Evolutionary conservation across 2,888 invertebrate genomes (phyloP).

Genomic region (Torymus aiolomorphi): DNA sequence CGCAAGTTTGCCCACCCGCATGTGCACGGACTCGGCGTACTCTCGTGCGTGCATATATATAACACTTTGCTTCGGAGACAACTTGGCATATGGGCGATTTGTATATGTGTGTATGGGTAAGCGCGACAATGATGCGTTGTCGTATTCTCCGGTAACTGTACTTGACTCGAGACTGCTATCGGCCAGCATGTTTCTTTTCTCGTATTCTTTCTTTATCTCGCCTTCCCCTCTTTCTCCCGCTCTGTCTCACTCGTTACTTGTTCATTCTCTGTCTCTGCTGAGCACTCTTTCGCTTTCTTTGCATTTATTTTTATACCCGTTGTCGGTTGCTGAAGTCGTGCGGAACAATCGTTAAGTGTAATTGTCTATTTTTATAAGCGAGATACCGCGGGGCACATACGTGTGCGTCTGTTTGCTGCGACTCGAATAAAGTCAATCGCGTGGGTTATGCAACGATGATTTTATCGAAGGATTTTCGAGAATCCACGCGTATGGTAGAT

Average conservation of each 20-base stretch:
- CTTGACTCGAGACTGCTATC: conserved; percentile 36
- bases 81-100: conserved; percentile 75
- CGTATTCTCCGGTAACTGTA: conserved; percentile 44
- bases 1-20: conserved; percentile 69
- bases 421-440: too few species aligned
- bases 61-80: conserved; percentile 69
- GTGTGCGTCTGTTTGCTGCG: too few species aligned
- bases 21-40: conserved; percentile 67
- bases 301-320: neutral
- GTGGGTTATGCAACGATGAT: too few species aligned
- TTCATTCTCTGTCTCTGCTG: conserved; percentile 49
- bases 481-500: too few species aligned
- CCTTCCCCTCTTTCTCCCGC: neutral
- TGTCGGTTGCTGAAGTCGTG: too few species aligned
- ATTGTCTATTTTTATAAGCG: too few species aligned
- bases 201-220: conserved; percentile 51
- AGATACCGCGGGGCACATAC: too few species aligned
- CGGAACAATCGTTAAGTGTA: too few species aligned
- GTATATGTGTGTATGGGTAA: conserved; percentile 46
- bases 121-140: neutral
- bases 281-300: neutral
- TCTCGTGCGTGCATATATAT: too few species aligned
- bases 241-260: conserved; percentile 56
- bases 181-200: conserved; percentile 57
- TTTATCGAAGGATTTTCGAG: too few species aligned